Base-by-base conservation (phyloP, 2,113 vertebrate species). In the Sprattus sprattus region DNA sequence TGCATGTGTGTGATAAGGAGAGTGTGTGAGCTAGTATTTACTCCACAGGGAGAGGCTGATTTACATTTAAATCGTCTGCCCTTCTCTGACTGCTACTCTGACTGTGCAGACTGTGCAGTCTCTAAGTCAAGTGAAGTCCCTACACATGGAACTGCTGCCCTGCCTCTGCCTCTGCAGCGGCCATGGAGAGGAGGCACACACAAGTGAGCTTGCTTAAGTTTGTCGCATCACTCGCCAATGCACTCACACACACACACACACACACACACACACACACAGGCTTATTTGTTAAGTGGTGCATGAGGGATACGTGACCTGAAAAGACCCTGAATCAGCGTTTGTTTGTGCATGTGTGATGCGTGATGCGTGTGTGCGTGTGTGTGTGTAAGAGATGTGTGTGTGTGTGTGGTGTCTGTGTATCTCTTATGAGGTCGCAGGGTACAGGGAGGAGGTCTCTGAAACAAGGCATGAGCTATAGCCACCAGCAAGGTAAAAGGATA, bases 401-500 rank as follows among this genome's bases (percentile, higher is more conserved):
- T 84, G 45, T 84, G 84, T 81, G 16, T 82, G 39, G 39, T 45
- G 15, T 82, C 54, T 90, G 82, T 87, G 75, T 81, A n/a, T 11
- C 46, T 83, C n/a, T 64, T 82, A 52, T 84, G 75, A 60, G 9
- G 28, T 22, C 11, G 28, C 75, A 54, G 50, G 50, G 16, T 54
- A 15, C 50, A 54, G 50, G 50, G 50, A 54, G 50, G 50, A 54
- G 50, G 50, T 54, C 50, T 54, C 13, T 54, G 50, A 15, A 54
- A 54, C 16, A 54, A 54, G 50, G 13, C 50, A 90, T 90, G 85
- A 91, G 90, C 88, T 87, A 86, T 60, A 71, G 91, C 92, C 91
- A 90, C 85, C 54, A 93, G 90, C 87, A 92, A 93, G 92, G 90
- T 92, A 92, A 87, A 93, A 89, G 52, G 89, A 92, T 91, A 94